Evolutionary conservation across 2,888 invertebrate genomes (phyloP).

Genomic region (Plusia festucae): DNA sequence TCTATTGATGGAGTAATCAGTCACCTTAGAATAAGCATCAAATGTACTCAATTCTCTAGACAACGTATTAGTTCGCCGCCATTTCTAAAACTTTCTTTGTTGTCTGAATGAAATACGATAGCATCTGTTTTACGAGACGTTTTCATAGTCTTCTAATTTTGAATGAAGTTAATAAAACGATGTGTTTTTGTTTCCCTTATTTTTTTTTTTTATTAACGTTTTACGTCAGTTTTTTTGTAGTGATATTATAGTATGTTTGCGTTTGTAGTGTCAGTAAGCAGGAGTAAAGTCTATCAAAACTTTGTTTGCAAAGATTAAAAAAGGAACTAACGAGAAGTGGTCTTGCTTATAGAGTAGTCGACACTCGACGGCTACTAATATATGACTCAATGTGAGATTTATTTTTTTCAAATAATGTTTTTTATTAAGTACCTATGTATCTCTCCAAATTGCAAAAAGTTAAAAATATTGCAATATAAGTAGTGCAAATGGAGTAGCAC

Average conservation of each 20-base stretch:
- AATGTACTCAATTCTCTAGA: slow-evolving; percentile 22
- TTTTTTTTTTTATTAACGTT: slow-evolving; percentile 1
- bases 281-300: too few species aligned
- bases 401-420: too few species aligned
- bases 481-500: too few species aligned
- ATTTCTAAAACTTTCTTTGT: slow-evolving; percentile 36
- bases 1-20: slow-evolving; percentile 53
- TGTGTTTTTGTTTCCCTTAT: slow-evolving; percentile 13
- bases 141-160: slow-evolving; percentile 28
- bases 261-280: neutral
- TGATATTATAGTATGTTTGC: neutral
- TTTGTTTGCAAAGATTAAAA: too few species aligned
- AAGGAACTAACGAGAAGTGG: too few species aligned
- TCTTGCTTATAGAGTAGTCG: too few species aligned
- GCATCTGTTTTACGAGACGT: slow-evolving; percentile 23
- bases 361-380: too few species aligned
- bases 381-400: too few species aligned
- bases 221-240: slow-evolving; percentile 1
- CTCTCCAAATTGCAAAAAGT: too few species aligned
- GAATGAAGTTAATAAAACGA: slow-evolving; percentile 10
- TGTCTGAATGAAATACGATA: slow-evolving; percentile 30
- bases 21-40: slow-evolving; percentile 49
- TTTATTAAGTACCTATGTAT: too few species aligned
- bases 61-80: slow-evolving; percentile 33
- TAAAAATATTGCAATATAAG: too few species aligned